phyloP scores from a whole-genome alignment of 1,140 invertebrate species.

The Maniola jurtina region DNA sequence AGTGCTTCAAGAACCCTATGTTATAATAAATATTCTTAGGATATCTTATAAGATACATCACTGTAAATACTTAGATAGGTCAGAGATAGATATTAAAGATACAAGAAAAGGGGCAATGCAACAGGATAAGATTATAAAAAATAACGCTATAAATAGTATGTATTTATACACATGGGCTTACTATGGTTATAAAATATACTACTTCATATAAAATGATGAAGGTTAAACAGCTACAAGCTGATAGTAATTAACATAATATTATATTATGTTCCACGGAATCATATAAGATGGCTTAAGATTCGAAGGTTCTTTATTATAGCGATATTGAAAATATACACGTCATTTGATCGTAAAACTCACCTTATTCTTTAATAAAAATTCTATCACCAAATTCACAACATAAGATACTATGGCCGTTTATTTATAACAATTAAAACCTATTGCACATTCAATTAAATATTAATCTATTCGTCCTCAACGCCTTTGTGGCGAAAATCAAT shows the following conservation, averaged over 20 bases:
- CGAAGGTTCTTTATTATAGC: slow-evolving; percentile 10
- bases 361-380: slow-evolving; percentile 32
- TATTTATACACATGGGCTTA: slow-evolving; percentile 11
- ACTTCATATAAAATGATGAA: neutral
- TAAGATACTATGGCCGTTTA: slow-evolving; percentile 36
- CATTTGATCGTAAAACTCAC: slow-evolving; percentile 63
- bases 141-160: neutral
- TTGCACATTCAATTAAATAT: slow-evolving; percentile 27
- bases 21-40: too few relatives aligned
- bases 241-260: neutral
- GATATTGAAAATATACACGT: slow-evolving; percentile 54
- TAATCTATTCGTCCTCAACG: slow-evolving; percentile 30
- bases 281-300: neutral
- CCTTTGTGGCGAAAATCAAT: slow-evolving; percentile 58
- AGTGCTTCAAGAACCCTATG: too few relatives aligned
- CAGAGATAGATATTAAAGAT: neutral
- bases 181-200: slow-evolving; percentile 4
- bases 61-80: neutral
- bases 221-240: neutral
- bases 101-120: neutral
- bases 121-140: slow-evolving; percentile 4
- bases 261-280: neutral
- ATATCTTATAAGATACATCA: too few relatives aligned
- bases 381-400: slow-evolving; percentile 53
- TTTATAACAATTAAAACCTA: slow-evolving; percentile 24